These are phyloP conservation scores for Hemiscyllium ocellatum DNA, from an alignment of 2,113 vertebrate species.

Conservation along the genomic window DNA sequence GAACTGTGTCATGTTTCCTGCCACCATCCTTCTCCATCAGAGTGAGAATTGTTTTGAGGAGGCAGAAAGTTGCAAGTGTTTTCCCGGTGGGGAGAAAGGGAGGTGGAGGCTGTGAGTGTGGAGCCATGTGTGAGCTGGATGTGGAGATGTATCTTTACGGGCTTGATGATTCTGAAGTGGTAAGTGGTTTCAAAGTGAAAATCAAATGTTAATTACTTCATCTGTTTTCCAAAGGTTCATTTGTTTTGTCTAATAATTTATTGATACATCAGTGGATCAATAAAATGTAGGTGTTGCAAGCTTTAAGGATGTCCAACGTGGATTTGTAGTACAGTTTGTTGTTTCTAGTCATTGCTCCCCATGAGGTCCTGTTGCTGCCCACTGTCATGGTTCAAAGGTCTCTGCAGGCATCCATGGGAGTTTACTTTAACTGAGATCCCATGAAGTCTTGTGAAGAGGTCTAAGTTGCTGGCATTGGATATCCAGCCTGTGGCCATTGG, in stretches of 20 bases:
- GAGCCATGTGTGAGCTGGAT: background rate
- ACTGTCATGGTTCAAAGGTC: background rate
- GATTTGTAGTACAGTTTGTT: background rate
- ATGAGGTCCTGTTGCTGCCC: background rate
- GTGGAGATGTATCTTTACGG: slow-evolving; percentile 50
- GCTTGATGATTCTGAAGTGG: slow-evolving; percentile 55
- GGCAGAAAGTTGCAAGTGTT: background rate
- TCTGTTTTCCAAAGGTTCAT: background rate
- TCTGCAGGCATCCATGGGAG: background rate
- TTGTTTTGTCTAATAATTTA: background rate
- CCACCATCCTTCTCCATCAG: too few species aligned
- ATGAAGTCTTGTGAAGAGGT: background rate
- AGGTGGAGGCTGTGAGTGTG: background rate
- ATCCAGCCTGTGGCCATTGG: background rate
- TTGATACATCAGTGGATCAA: background rate
- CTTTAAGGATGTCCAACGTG: background rate
- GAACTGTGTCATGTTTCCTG: background rate
- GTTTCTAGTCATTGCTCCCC: background rate
- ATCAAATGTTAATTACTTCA: background rate
- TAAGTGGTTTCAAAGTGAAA: slow-evolving; percentile 43
- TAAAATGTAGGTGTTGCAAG: background rate
- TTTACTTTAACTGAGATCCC: background rate
- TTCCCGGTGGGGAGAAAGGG: background rate
- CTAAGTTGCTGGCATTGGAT: background rate
- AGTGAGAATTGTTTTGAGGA: background rate